Conservation (phyloP, 2,888 invertebrate species). For the Raillietiella orientalis region DNA sequence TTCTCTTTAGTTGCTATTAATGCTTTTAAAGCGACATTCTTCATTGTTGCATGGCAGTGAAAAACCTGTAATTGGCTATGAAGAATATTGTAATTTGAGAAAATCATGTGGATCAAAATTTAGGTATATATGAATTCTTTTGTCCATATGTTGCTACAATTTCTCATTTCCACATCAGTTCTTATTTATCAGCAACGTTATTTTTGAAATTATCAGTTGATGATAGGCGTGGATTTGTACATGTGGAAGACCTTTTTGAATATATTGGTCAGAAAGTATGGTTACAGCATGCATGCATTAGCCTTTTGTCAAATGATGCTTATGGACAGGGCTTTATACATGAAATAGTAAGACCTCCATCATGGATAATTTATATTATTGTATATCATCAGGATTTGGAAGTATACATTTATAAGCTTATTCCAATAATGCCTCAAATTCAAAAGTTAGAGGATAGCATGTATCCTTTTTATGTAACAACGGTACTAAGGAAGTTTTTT, state of each 20-base stretch:
- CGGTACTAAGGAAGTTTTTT: constrained; percentile 76
- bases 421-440: constrained; percentile 63
- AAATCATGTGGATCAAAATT: too few species aligned
- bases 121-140: too few species aligned
- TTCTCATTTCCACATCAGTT: constrained; percentile 39
- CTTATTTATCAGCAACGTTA: constrained; percentile 27
- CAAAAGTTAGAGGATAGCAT: constrained; percentile 72
- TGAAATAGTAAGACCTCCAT: constrained; percentile 26
- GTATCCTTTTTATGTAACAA: constrained; percentile 82
- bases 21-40: neutral
- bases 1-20: constrained; percentile 2
- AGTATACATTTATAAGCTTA: constrained; percentile 69
- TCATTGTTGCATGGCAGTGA: neutral
- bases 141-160: constrained; percentile 25
- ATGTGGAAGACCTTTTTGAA: constrained; percentile 65
- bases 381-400: constrained; percentile 37
- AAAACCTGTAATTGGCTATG: too few species aligned
- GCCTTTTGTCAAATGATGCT: constrained; percentile 66
- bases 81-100: too few species aligned
- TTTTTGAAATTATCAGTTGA: constrained; percentile 60
- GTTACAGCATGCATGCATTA: constrained; percentile 76
- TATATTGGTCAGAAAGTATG: constrained; percentile 84
- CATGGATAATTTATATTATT: constrained; percentile 3
- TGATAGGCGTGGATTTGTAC: constrained; percentile 54
- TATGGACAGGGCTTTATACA: constrained; percentile 64